Conservation (phyloP, 2,888 invertebrate genomes). For the Meteorus cinctellus region DNA sequence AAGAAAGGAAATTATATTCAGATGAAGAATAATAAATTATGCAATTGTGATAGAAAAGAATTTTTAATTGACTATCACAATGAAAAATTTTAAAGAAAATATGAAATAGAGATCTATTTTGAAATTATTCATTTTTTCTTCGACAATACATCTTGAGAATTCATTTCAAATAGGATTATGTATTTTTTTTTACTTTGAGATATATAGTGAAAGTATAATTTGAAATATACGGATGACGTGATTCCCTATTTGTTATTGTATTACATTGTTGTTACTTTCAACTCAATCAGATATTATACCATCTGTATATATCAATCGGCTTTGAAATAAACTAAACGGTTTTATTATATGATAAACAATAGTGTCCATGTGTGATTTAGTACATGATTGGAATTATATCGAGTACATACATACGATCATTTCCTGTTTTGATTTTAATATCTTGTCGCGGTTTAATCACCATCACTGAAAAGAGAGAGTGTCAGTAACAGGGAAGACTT, state of each 20-base stretch:
- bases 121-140: not conserved
- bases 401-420: not conserved
- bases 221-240: slow-evolving; percentile 54
- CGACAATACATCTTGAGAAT: slow-evolving; percentile 46
- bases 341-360: too few relatives aligned
- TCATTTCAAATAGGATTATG: slow-evolving; percentile 50
- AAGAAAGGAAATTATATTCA: not conserved
- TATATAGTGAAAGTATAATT: slow-evolving; percentile 53
- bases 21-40: slow-evolving; percentile 14
- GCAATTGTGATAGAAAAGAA: not conserved
- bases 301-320: slow-evolving; percentile 51
- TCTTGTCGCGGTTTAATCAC: slow-evolving; percentile 33
- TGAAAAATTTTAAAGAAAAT: slow-evolving; percentile 24
- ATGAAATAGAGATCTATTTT: slow-evolving; percentile 38
- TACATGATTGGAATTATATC: not conserved
- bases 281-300: slow-evolving; percentile 54
- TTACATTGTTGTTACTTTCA: slow-evolving; percentile 48
- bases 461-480: slow-evolving; percentile 37
- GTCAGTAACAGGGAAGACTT: slow-evolving; percentile 27
- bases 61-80: not conserved
- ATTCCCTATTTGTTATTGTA: not conserved
- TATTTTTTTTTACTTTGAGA: slow-evolving; percentile 41
- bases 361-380: not conserved
- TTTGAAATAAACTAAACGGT: slow-evolving; percentile 30
- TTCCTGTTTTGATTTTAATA: slow-evolving; percentile 33